Evolutionary conservation across 2,888 invertebrate species (phyloP), one percentile per base, ranked within the genome.

Genomic region (Drosophila greeni): DNA sequence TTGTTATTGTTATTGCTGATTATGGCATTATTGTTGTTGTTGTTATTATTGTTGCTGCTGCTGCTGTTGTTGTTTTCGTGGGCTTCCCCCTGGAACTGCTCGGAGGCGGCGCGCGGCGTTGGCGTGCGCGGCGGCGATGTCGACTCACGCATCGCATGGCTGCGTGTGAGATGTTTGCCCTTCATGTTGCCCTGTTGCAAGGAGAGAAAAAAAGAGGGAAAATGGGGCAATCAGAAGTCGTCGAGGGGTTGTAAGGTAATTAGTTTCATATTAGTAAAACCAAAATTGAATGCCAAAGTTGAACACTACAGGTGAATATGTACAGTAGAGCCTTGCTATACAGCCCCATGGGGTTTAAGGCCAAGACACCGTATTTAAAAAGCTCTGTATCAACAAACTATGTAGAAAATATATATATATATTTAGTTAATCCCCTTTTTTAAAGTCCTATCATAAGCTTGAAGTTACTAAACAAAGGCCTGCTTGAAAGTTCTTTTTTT

Each of bases 81-180:
- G 75, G 69, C 80, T 75, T 84, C 86, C 81, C 66, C 75, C 73
- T 49, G 66, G 52, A 74, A 67, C 66, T 68, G 64, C 12, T 85
- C 82, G 33, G 86, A 84, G 62, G 85, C 84, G 61, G 85, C 85
- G 62, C 89, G 85, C 49, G 91, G 92, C 36, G 92, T 91, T 23
- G 89, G 87, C 48, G 91, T 90, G 69, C 91, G 91, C 33, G 92
- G 92, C 12, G 92, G 92, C 26, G 92, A 92, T 49, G 94, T 92
- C 70, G 95, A 93, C 88, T 97, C 97, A 86, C 95, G 92, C 91
- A 97, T 94, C 71, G 97, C 97, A 90, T 95, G 95, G 86, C 96
- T 96, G 84, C 97, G 92, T 64, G 95, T 95, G 80, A 97, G 91
- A 87, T 95, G 92, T 90, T 95, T 95, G 71, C 94, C 91, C 91